These are phyloP conservation scores for Mastomys natalensis DNA, from an alignment of 2,113 vertebrate genomes.

Conservation along the genomic window DNA sequence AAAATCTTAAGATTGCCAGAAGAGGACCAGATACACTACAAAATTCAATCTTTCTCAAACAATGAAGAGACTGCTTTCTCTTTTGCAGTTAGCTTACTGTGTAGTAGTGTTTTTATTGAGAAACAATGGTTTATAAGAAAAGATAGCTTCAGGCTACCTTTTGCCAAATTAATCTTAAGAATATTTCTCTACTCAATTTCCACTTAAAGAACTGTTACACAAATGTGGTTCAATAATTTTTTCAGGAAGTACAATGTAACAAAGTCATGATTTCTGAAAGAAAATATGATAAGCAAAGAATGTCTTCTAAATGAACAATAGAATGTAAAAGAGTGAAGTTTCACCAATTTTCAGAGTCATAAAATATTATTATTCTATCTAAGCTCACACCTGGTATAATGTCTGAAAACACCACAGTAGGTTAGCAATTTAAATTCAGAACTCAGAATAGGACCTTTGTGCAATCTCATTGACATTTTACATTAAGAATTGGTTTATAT, in stretches of 20 bases:
- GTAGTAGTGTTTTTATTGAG: neutral
- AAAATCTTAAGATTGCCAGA: neutral
- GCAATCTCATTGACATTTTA: neutral
- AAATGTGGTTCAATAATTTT: neutral
- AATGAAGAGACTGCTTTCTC: neutral
- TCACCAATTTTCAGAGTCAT: neutral
- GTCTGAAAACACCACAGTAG: neutral
- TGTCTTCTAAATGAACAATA: neutral
- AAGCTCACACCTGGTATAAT: neutral
- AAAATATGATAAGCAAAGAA: neutral
- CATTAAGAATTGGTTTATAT: neutral
- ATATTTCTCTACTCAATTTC: neutral
- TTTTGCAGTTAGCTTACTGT: neutral
- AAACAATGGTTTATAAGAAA: neutral
- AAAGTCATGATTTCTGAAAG: neutral
- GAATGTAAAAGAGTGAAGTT: neutral
- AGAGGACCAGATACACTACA: neutral
- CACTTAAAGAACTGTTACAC: neutral
- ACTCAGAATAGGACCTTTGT: neutral
- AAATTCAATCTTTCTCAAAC: neutral
- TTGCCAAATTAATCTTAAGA: neutral
- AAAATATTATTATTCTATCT: neutral
- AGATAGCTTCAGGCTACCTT: neutral
- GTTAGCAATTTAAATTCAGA: slow-evolving; percentile 33
- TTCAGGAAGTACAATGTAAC: neutral